A percentile compares a stretch with the other conserved stretches of the same genome.
Conservation (phyloP, 2,888 invertebrate genomes). For the Horisme vitalbata region DNA sequence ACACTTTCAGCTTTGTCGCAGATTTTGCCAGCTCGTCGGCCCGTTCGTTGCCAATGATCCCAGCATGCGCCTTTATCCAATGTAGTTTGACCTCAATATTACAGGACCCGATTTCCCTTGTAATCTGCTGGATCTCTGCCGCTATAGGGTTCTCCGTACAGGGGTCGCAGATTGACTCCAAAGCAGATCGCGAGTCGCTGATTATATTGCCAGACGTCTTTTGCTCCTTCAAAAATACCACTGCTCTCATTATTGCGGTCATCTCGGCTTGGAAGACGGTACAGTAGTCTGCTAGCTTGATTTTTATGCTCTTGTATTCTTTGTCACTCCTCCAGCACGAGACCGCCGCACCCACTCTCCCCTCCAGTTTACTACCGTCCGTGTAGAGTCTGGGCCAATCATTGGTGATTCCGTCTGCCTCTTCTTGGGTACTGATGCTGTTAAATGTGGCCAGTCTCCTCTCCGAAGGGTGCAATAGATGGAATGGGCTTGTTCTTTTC, state of each 20-base stretch:
- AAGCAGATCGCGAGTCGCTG: not conserved
- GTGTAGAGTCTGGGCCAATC: not conserved
- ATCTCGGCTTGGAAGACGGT: not conserved
- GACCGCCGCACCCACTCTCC: not conserved
- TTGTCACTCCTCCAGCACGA: not conserved
- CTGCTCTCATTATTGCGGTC: not conserved
- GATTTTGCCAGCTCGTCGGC: not conserved
- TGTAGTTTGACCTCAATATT: not conserved
- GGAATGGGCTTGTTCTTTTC: not conserved
- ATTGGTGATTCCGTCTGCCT: not conserved
- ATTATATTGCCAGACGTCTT: not conserved
- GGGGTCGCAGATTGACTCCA: not conserved
- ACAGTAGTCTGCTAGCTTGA: not conserved
- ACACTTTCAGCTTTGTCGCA: not conserved
- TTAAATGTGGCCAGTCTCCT: not conserved
- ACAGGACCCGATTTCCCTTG: not conserved
- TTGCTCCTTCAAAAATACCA: not conserved
- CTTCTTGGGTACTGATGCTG: not conserved
- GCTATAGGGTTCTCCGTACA: not conserved
- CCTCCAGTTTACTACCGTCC: slow-evolving; percentile 2
- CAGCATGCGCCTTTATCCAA: not conserved
- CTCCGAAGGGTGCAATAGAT: not conserved
- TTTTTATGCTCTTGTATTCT: not conserved
- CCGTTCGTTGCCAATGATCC: not conserved
- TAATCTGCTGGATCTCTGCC: not conserved